Percentiles rank a stretch among this genome's conserved stretches.
Conservation (phyloP, 2,888 invertebrate species). For the Trichopria drosophilae region DNA sequence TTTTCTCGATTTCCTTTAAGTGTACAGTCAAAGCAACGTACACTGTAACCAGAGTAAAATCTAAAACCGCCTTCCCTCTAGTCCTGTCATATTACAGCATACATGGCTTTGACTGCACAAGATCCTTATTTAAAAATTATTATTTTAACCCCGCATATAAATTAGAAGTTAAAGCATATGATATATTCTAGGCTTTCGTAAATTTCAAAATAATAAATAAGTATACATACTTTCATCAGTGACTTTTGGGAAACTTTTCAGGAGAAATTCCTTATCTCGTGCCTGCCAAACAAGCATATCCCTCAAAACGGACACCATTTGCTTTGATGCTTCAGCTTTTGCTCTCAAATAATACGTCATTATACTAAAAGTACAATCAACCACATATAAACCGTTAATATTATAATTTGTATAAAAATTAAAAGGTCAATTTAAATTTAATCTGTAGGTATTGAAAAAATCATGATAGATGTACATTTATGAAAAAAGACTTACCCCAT, state of each 20-base stretch:
- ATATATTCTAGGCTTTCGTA: no score
- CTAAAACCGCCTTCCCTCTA: no score
- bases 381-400: slow-evolving; percentile 17
- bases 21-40: no score
- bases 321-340: slow-evolving; percentile 65
- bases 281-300: slow-evolving; percentile 70
- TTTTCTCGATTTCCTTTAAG: no score
- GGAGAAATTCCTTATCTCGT: slow-evolving; percentile 72
- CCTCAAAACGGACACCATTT: slow-evolving; percentile 65
- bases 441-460: slow-evolving; percentile 11
- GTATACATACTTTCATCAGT: slow-evolving; percentile 63
- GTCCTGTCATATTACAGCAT: no score
- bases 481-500: slow-evolving; percentile 61
- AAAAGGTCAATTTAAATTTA: slow-evolving; percentile 9
- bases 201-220: no score
- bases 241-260: slow-evolving; percentile 65
- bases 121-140: no score
- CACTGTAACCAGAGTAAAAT: no score
- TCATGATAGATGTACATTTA: slow-evolving; percentile 2
- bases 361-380: no score
- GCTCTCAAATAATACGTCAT: slow-evolving; percentile 68
- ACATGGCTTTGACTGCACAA: no score
- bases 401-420: background rate
- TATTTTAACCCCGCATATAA: no score
- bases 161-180: no score